Evolutionary conservation across 2,113 vertebrate species (phyloP), one percentile per base, ranked within the genome.

Genomic region (Anser cygnoides): DNA sequence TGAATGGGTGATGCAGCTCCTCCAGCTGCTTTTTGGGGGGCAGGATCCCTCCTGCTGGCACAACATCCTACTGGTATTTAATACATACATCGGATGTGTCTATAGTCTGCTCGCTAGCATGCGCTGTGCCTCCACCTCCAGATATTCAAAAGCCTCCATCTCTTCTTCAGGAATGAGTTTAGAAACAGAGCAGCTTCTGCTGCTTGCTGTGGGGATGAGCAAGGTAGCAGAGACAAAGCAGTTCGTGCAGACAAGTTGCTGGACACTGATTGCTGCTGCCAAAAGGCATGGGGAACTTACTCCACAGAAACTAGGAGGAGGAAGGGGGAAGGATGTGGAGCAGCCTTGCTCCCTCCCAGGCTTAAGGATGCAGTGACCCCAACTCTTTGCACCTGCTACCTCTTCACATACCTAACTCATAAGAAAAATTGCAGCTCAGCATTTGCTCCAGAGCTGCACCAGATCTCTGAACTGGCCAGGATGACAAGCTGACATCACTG

Each of bases 261-360:
- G 52, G 49, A 39, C 58, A 39, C 13, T 2, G 10, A 62, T 31
- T 31, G 41, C 52, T 67, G 59, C 75, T 65, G 13, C 33, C 29
- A 13, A 54, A 81, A 43, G 5, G 29, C 28, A 49, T 15, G 1
- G 4, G 17, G n/a, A 88, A 11, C 25, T 58, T 67, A 23, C 41
- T 16, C 31, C 55, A 57, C 0, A 0, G 58, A 43, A 75, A 20
- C 6, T 44, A 22, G 18, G 14, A 68, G 9, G 39, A 46, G 12
- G 22, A 66, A 85, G 17, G 31, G 9, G 46, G 39, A 55, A 5
- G 35, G 39, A 68, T 22, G 33, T 1, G 7, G n/a, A 74, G 18
- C 11, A 62, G 19, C 33, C 75, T 65, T 18, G 37, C 8, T 4
- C 16, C 10, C 84, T 72, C 13, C 11, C n/a, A 74, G 10, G 1